Conservation (phyloP, 2,797 vertebrate genomes). For the Lycodopsis pacificus region DNA sequence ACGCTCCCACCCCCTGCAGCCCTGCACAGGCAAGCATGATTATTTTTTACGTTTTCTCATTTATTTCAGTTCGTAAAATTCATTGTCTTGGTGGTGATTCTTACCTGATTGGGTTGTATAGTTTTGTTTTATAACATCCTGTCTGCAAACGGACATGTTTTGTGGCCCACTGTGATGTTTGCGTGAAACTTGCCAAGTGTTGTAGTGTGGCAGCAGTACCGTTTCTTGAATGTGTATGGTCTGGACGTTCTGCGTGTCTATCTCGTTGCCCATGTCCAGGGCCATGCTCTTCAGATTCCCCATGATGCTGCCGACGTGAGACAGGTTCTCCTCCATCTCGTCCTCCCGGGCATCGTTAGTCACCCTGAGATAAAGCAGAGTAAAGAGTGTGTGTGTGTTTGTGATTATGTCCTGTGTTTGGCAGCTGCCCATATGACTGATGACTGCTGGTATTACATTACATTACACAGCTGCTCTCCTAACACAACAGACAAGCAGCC, state of each 20-base stretch:
- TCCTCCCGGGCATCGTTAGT: constrained; percentile 85
- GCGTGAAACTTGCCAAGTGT: neutral
- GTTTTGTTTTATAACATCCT: too few relatives aligned
- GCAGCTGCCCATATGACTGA: constrained; percentile 53
- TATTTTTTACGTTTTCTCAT: too few relatives aligned
- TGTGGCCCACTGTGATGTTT: neutral
- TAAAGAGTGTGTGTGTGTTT: constrained; percentile 12
- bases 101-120: too few relatives aligned
- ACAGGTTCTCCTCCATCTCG: constrained; percentile 89
- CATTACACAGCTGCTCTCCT: constrained; percentile 15
- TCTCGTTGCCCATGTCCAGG: constrained; percentile 87
- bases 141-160: neutral
- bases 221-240: constrained; percentile 79
- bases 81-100: too few relatives aligned
- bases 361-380: constrained; percentile 72
- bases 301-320: constrained; percentile 85
- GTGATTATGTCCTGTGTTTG: constrained; percentile 45
- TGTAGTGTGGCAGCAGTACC: constrained; percentile 62
- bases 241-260: constrained; percentile 84
- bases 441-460: constrained; percentile 8
- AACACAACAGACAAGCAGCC: neutral
- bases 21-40: too few relatives aligned
- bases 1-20: too few relatives aligned
- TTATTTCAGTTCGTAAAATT: too few relatives aligned
- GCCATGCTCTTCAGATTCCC: constrained; percentile 88